phyloP scores from a whole-genome alignment of 2,797 vertebrate species.

The Aphelocoma californica region DNA sequence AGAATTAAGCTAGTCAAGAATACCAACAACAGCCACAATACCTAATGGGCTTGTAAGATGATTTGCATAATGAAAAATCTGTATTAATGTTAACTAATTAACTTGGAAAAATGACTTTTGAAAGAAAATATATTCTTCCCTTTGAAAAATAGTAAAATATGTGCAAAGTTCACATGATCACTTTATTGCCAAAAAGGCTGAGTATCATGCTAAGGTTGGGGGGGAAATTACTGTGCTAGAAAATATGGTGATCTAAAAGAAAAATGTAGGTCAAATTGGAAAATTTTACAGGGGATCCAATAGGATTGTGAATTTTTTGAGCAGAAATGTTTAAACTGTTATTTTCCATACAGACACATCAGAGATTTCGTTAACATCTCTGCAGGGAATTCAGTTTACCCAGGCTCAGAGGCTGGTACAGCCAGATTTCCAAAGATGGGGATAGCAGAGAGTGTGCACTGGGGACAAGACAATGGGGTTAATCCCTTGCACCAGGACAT shows the following conservation, averaged over 20 bases:
- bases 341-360: neutral
- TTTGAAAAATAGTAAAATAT: neutral
- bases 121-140: neutral
- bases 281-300: neutral
- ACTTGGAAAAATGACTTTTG: neutral
- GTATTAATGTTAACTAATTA: neutral
- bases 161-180: neutral
- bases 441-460: neutral
- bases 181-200: neutral
- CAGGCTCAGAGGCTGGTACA: neutral
- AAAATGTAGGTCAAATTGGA: neutral
- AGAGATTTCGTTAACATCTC: neutral
- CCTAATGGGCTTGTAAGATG: neutral
- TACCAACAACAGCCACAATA: neutral
- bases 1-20: neutral
- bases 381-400: neutral
- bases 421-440: neutral
- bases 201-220: neutral
- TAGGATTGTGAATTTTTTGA: neutral
- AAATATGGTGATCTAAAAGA: neutral
- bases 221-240: neutral
- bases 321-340: neutral
- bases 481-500: neutral
- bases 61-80: conserved; percentile 13
- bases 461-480: too few species aligned